phyloP scores from a whole-genome alignment of 2,888 invertebrate genomes.

The Luperina nickerlii region DNA sequence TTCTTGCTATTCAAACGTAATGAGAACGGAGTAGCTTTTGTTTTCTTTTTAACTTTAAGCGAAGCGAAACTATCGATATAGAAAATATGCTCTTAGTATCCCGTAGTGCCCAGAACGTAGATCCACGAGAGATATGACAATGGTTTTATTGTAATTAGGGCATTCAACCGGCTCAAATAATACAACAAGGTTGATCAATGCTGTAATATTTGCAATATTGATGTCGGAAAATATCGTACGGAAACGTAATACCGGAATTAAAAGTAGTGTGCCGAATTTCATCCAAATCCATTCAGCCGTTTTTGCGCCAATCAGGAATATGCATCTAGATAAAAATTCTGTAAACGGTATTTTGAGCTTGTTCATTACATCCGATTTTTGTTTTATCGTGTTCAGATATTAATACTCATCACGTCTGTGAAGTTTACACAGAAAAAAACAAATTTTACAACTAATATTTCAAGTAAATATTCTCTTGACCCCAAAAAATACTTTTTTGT shows the following conservation, averaged over 20 bases:
- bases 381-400: too few relatives aligned
- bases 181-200: not conserved
- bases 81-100: not conserved
- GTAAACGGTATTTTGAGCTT: too few relatives aligned
- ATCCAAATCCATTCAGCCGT: not conserved
- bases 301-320: not conserved
- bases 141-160: too few relatives aligned
- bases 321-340: too few relatives aligned
- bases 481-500: too few relatives aligned
- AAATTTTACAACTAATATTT: too few relatives aligned
- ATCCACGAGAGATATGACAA: not conserved
- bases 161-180: not conserved
- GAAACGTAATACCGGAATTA: not conserved
- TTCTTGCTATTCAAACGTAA: constrained; percentile 38
- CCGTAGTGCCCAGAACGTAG: not conserved
- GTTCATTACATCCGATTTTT: too few relatives aligned
- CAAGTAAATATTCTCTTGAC: too few relatives aligned
- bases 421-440: too few relatives aligned
- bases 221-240: too few relatives aligned
- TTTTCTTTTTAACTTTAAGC: constrained; percentile 4
- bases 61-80: not conserved
- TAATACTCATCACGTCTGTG: too few relatives aligned
- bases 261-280: not conserved
- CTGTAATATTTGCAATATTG: too few relatives aligned
- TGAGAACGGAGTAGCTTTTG: constrained; percentile 18